These are phyloP conservation scores for Plodia interpunctella DNA, from an alignment of 1,140 invertebrate genomes.

Conservation along the genomic window DNA sequence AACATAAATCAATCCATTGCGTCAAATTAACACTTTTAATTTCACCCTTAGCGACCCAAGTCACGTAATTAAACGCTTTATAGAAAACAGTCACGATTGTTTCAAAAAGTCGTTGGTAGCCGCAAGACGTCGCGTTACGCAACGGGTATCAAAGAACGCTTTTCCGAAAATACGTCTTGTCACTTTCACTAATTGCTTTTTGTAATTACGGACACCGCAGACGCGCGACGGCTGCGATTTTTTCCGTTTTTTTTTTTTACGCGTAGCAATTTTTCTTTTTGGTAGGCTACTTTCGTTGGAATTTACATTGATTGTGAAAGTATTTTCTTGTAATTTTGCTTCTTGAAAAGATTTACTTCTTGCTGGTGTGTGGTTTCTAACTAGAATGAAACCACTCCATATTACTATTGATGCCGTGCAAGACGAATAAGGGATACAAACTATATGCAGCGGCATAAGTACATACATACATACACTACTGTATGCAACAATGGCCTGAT, in stretches of 20 bases:
- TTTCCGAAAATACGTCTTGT: constrained; percentile 17
- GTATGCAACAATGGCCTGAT: too few species aligned
- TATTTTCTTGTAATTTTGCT: neutral
- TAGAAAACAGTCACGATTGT: constrained; percentile 22
- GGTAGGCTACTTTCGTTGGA: neutral
- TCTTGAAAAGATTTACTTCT: too few species aligned
- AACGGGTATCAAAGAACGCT: constrained; percentile 20
- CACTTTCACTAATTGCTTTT: constrained; percentile 21
- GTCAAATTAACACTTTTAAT: constrained; percentile 34
- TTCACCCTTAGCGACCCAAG: constrained; percentile 23
- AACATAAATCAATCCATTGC: constrained; percentile 12
- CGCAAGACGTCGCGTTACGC: constrained; percentile 20
- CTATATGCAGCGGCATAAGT: too few species aligned
- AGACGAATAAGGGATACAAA: too few species aligned
- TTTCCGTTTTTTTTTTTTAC: neutral
- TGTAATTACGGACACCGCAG: constrained; percentile 10
- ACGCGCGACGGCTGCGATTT: constrained; percentile 6
- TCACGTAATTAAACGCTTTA: constrained; percentile 23
- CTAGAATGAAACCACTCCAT: too few species aligned
- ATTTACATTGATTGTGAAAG: neutral
- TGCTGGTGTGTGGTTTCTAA: too few species aligned
- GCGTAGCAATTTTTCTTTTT: neutral
- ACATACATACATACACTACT: too few species aligned
- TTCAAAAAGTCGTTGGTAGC: constrained; percentile 26
- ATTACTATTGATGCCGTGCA: too few species aligned